Percentiles rank a stretch among this genome's conserved stretches.
These are phyloP conservation scores for Opisthograptis luteolata DNA, from an alignment of 2,888 invertebrate genomes.

Conservation along the genomic window DNA sequence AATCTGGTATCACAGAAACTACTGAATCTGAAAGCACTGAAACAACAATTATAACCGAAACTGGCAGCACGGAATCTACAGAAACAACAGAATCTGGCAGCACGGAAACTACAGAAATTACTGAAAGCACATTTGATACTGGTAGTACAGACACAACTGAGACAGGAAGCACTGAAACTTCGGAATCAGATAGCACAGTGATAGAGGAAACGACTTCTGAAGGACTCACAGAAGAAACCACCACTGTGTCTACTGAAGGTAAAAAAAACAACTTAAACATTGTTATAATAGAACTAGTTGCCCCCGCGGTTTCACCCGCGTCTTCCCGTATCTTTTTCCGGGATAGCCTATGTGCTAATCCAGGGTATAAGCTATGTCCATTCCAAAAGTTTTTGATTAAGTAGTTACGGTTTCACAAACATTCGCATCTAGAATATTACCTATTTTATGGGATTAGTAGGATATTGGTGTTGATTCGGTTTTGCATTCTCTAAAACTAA, in stretches of 20 bases:
- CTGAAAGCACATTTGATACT: not conserved
- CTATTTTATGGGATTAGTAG: no score
- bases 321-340: no score
- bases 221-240: slow-evolving; percentile 13
- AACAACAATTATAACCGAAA: slow-evolving; percentile 18
- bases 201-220: not conserved
- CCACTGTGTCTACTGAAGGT: slow-evolving; percentile 12
- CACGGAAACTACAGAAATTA: not conserved
- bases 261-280: not conserved
- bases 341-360: no score
- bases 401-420: no score
- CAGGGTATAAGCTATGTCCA: no score
- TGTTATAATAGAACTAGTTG: no score
- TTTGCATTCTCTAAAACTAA: no score
- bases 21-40: no score
- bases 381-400: no score
- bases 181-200: slow-evolving; percentile 15
- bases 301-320: no score
- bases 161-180: slow-evolving; percentile 13
- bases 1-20: not conserved
- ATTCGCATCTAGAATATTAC: no score
- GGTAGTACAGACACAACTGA: slow-evolving; percentile 21
- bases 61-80: slow-evolving; percentile 19
- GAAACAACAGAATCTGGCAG: slow-evolving; percentile 5
- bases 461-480: no score